Conservation (phyloP, 2,888 invertebrate species). For the Rhopalosiphum nymphaeae region DNA sequence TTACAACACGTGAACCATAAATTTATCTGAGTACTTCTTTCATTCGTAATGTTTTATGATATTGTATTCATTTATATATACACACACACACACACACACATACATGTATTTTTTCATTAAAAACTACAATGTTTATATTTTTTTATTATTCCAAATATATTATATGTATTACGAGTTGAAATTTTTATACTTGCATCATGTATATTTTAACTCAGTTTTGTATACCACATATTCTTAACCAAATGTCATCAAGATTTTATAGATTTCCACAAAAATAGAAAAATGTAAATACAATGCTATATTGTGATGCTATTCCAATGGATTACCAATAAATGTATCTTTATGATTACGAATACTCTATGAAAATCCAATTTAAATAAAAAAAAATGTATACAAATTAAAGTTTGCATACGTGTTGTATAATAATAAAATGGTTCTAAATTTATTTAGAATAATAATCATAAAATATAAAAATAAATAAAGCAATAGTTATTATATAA, state of each 20-base stretch:
- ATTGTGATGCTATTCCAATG: background rate
- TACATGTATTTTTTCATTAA: slow-evolving; percentile 25
- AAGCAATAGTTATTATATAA: background rate
- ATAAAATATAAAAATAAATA: background rate
- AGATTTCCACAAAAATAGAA: background rate
- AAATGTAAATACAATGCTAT: background rate
- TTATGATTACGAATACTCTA: background rate
- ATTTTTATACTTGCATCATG: background rate
- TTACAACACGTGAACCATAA: background rate
- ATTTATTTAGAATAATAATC: background rate
- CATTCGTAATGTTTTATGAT: slow-evolving; percentile 18
- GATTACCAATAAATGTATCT: background rate
- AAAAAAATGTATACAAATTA: background rate
- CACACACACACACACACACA: background rate
- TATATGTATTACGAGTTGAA: slow-evolving; percentile 3
- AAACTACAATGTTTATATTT: slow-evolving; percentile 6
- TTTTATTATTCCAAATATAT: slow-evolving; percentile 14
- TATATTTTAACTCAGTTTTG: background rate
- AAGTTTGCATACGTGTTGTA: background rate
- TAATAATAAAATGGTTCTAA: background rate
- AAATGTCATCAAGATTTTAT: slow-evolving; percentile 30
- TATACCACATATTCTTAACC: background rate
- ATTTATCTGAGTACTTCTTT: background rate
- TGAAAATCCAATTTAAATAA: background rate
- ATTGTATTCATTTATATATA: background rate